Percentiles rank a stretch among this genome's conserved stretches.
These are phyloP conservation scores for Scomber japonicus DNA, from an alignment of 2,113 vertebrate genomes.

Conservation along the genomic window DNA sequence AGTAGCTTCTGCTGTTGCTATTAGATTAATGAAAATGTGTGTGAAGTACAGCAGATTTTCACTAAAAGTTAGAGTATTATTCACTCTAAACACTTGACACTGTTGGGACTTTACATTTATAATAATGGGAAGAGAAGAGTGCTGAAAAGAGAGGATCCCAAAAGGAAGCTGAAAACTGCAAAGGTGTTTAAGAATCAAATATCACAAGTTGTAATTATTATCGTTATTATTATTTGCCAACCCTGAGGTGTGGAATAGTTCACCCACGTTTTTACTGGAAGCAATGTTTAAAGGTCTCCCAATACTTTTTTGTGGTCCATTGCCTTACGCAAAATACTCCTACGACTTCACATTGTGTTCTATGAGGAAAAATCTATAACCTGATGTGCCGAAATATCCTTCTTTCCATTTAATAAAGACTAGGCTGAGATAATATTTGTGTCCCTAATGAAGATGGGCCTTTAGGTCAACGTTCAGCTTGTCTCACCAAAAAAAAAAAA, in stretches of 20 bases:
- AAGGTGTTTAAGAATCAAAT: neutral
- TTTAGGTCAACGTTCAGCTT: neutral
- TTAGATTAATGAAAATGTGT: constrained; percentile 56
- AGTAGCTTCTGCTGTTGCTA: constrained; percentile 45
- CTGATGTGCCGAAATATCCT: neutral
- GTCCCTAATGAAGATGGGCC: neutral
- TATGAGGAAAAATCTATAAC: constrained; percentile 13
- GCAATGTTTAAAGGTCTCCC: neutral
- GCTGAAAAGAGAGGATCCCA: neutral
- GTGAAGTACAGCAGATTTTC: constrained; percentile 36
- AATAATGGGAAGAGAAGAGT: constrained; percentile 6
- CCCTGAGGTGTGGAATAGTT: neutral
- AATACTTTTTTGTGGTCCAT: constrained; percentile 1
- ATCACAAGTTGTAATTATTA: neutral
- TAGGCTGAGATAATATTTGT: neutral
- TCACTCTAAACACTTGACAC: constrained; percentile 22
- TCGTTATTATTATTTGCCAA: neutral
- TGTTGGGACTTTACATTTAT: constrained; percentile 31
- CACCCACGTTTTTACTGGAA: neutral
- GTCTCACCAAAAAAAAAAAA: neutral
- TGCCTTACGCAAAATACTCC: constrained; percentile 8
- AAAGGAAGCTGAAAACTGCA: neutral
- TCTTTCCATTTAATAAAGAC: neutral
- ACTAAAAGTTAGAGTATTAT: constrained; percentile 30
- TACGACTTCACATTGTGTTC: constrained; percentile 19